Percentiles rank a stretch among this genome's conserved stretches.
Conservation (phyloP, 2,888 invertebrate genomes). For the Papilio elwesi region DNA sequence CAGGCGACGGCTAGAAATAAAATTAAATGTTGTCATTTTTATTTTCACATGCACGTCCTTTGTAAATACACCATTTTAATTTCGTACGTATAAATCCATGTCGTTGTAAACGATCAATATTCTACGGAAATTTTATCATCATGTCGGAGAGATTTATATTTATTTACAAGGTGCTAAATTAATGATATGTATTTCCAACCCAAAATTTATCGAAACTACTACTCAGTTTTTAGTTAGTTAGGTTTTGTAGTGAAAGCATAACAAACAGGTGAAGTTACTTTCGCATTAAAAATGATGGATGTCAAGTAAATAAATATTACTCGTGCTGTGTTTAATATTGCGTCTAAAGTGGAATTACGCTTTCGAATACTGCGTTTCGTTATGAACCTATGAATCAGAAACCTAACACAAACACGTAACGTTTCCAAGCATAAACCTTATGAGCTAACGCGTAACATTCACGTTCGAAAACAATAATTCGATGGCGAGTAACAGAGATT, state of each 20-base stretch:
- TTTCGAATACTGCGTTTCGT: constrained; percentile 2
- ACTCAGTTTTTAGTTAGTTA: no score
- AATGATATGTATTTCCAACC: no score
- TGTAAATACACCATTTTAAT: constrained; percentile 15
- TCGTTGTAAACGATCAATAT: no score
- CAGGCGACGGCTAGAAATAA: constrained; percentile 48
- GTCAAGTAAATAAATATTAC: constrained; percentile 44
- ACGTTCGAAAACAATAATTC: constrained; percentile 17
- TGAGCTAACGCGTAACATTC: constrained; percentile 3
- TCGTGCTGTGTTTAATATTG: constrained; percentile 37
- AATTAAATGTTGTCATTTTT: constrained; percentile 44
- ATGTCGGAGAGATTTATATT: no score
- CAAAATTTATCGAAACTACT: no score
- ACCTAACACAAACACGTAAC: constrained; percentile 11
- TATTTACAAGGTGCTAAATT: no score
- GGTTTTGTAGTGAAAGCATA: no score
- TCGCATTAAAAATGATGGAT: no score
- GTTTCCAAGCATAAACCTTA: constrained; percentile 13
- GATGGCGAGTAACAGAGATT: constrained; percentile 14
- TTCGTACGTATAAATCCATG: no score
- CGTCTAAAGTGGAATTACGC: no score
- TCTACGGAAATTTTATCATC: no score
- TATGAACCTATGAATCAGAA: constrained; percentile 6
- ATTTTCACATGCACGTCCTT: constrained; percentile 46
- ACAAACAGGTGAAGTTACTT: no score